A percentile compares a stretch with the other conserved stretches of the same genome.
These are phyloP conservation scores for Diabrotica balteata DNA, from an alignment of 2,888 invertebrate species.

Conservation along the genomic window DNA sequence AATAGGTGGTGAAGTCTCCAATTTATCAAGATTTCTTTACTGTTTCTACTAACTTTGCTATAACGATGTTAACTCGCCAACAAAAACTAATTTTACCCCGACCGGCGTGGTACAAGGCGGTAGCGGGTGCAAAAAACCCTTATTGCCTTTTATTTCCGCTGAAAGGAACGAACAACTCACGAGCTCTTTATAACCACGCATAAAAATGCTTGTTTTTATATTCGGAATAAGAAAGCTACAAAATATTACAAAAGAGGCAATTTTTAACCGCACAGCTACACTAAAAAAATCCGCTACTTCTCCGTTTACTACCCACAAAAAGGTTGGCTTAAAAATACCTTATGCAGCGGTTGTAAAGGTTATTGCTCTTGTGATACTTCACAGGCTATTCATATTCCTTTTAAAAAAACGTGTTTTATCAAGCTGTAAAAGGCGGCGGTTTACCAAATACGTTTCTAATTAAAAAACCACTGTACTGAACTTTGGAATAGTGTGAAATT, in stretches of 20 bases:
- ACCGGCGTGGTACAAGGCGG: neutral
- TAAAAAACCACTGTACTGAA: no score
- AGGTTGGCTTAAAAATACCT: no score
- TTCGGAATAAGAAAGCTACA: constrained; percentile 26
- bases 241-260: constrained; percentile 25
- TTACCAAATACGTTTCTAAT: no score
- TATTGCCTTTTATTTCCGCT: constrained; percentile 29
- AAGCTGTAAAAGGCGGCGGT: no score
- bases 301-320: neutral
- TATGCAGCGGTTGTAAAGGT: no score
- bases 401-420: no score
- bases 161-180: constrained; percentile 25
- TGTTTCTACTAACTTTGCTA: constrained; percentile 31
- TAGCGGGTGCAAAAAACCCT: constrained; percentile 22
- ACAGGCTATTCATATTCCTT: no score
- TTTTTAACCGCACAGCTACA: constrained; percentile 20
- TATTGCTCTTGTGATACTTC: no score
- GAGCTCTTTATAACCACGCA: constrained; percentile 25
- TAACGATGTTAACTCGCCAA: constrained; percentile 32
- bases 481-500: no score
- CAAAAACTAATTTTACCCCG: constrained; percentile 28
- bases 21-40: constrained; percentile 34
- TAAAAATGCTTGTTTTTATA: constrained; percentile 28
- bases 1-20: constrained; percentile 25
- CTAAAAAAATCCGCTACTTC: constrained; percentile 6